Conservation (phyloP, 2,797 vertebrate species). For the Diplodus sargus region DNA sequence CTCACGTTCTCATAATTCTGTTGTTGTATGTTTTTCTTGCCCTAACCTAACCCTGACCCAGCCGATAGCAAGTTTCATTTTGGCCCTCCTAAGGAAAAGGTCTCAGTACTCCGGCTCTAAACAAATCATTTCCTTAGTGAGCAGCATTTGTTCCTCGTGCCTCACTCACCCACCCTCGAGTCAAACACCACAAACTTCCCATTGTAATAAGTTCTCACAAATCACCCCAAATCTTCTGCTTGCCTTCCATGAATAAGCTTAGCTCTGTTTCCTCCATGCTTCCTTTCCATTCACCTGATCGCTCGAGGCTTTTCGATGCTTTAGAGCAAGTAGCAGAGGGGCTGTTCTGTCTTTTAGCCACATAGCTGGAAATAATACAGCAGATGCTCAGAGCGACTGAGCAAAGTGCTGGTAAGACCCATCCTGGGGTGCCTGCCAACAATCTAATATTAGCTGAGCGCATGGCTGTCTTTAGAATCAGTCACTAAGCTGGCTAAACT, state of each 20-base stretch:
- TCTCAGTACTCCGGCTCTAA: neutral
- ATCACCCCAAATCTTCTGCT: slow-evolving; percentile 47
- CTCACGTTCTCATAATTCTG: neutral
- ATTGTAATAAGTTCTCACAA: slow-evolving; percentile 44
- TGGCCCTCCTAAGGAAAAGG: neutral
- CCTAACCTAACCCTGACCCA: neutral
- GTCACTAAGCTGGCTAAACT: slow-evolving; percentile 82
- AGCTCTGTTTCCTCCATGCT: slow-evolving; percentile 53
- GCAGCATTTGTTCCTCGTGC: neutral
- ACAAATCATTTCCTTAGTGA: neutral
- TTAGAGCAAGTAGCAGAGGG: slow-evolving; percentile 34
- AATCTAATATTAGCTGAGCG: slow-evolving; percentile 85
- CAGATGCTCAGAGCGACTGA: slow-evolving; percentile 58
- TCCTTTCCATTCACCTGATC: slow-evolving; percentile 66
- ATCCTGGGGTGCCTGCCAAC: slow-evolving; percentile 70
- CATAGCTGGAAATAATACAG: slow-evolving; percentile 64
- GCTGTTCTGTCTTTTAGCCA: slow-evolving; percentile 23
- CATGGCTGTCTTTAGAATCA: slow-evolving; percentile 79
- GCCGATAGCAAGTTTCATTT: neutral
- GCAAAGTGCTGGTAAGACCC: slow-evolving; percentile 66
- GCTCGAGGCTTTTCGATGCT: slow-evolving; percentile 38
- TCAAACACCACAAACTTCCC: slow-evolving; percentile 52
- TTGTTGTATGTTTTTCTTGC: neutral
- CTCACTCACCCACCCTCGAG: slow-evolving; percentile 11
- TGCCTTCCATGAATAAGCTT: slow-evolving; percentile 30